phyloP scores from a whole-genome alignment of 2,113 vertebrate species.

The Hemiscyllium ocellatum region DNA sequence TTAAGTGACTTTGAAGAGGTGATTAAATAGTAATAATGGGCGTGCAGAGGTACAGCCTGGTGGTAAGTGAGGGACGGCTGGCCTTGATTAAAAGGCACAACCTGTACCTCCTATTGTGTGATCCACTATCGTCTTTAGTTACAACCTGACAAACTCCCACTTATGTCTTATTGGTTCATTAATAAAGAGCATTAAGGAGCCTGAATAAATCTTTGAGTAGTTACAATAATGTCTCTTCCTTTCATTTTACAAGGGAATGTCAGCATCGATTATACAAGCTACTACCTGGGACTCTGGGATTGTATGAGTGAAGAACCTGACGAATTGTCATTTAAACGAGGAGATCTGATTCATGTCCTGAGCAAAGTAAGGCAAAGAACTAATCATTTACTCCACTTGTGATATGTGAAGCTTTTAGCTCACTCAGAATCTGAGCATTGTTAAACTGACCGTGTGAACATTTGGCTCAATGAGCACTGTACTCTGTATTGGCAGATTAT shows the following conservation, averaged over 20 bases:
- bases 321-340: conserved; percentile 80
- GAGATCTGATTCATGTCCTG: conserved; percentile 82
- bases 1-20: background rate
- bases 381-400: background rate
- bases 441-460: background rate
- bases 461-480: background rate
- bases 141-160: background rate
- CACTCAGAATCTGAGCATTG: background rate
- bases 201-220: background rate
- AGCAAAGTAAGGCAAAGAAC: conserved; percentile 74
- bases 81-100: background rate
- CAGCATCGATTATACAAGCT: conserved; percentile 61
- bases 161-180: background rate
- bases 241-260: background rate
- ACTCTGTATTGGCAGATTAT: background rate
- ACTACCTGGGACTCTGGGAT: conserved; percentile 86
- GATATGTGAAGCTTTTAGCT: conserved; percentile 19
- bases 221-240: background rate
- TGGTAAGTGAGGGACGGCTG: background rate
- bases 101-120: background rate
- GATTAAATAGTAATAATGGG: background rate
- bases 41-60: background rate
- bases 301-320: conserved; percentile 71
- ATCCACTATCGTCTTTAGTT: background rate
- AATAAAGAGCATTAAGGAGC: background rate